Evolutionary conservation across 2,113 vertebrate genomes (phyloP), one percentile per base, ranked within the genome.

Genomic region (Lota lota): DNA sequence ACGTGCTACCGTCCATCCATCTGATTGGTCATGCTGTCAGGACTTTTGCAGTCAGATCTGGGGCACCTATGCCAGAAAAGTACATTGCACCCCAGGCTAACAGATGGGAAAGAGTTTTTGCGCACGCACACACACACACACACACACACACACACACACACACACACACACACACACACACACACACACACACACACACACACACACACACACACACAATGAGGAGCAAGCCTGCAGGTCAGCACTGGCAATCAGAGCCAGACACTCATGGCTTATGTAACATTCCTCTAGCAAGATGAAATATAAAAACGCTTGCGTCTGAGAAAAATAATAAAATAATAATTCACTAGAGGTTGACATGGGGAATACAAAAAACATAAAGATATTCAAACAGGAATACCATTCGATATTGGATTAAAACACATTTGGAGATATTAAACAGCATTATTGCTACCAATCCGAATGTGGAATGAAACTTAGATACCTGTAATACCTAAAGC

Each of bases 181-280:
- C 40, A 47, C 40, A 47, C 40, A 47, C 40, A 47, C 40, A 47
- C 40, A 47, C 3, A 10, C 36, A 10, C 36, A 5, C 40, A 11
- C 40, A 14, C 40, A 14, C 40, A 47, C 40, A 12, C 40, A 47
- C 40, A 47, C 40, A 47, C 33, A 22, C 36, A 18, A 40, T 10
- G 66, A 68, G 67, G 58, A 50, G n/a, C 58, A 36, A 61, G 67
- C 58, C 67, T 61, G 36, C 57, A 56, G 66, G 66, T 56, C 19
- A 40, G 28, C 66, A 21, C 56, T 22, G 36, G 67, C 16, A 47
- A 28, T 17, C 15, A 17, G 21, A 24, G 47, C 18, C 53, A 67
- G 17, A 3, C 28, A 40, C 33, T 47, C 40, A 14, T 10, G 40
- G 7, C 40, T 47, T 47, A 47, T 14, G 40, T 47, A 47, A 47